Percentiles rank a stretch among this genome's conserved stretches.
phyloP scores from a whole-genome alignment of 2,888 invertebrate genomes.

The Choreutis nemorana region DNA sequence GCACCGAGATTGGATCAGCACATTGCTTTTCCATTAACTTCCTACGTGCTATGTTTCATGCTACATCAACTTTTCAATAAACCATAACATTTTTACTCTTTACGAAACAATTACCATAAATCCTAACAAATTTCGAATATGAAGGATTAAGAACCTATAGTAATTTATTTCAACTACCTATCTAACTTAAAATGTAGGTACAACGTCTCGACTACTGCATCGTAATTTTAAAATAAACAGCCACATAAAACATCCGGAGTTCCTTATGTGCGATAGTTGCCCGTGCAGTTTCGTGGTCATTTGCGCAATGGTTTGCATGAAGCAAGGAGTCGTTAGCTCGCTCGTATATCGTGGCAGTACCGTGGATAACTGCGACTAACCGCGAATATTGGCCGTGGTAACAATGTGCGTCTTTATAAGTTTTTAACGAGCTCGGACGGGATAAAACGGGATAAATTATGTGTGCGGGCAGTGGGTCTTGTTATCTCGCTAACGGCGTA shows the following conservation, averaged over 20 bases:
- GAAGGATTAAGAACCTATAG: too few species aligned
- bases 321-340: conserved; percentile 46
- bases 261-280: too few species aligned
- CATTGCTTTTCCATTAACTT: conserved; percentile 55
- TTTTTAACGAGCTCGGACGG: conserved; percentile 66
- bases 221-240: too few species aligned
- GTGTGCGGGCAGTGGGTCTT: conserved; percentile 60
- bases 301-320: conserved; percentile 29
- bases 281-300: conserved; percentile 32
- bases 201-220: too few species aligned
- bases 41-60: too few species aligned
- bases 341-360: conserved; percentile 44
- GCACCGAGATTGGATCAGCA: conserved; percentile 59
- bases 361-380: conserved; percentile 25
- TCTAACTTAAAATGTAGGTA: too few species aligned
- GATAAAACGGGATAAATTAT: conserved; percentile 66
- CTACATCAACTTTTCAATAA: too few species aligned
- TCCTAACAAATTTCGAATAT: too few species aligned
- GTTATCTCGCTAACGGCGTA: conserved; percentile 63
- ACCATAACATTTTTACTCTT: too few species aligned
- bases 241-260: too few species aligned
- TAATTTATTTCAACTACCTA: too few species aligned
- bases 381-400: conserved; percentile 63
- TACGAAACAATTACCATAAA: too few species aligned
- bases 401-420: conserved; percentile 68